A percentile compares a stretch with the other conserved stretches of the same genome.
Conservation (phyloP, 2,113 vertebrate genomes). For the Suncus etruscus region DNA sequence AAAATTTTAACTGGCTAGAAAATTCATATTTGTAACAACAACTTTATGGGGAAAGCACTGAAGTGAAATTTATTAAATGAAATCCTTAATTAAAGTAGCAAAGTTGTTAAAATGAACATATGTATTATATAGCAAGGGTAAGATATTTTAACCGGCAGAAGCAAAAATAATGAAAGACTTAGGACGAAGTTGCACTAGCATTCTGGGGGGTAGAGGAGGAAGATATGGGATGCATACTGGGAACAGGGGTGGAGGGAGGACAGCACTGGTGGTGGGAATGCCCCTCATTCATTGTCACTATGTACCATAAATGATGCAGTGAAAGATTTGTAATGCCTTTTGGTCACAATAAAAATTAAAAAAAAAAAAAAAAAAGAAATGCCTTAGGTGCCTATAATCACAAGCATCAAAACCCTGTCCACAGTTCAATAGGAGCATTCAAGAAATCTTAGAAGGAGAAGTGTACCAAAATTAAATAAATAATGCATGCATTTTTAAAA, state of each 20-base stretch:
- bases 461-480: background rate
- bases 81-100: slow-evolving; percentile 25
- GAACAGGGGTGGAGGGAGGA: no score
- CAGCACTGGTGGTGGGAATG: no score
- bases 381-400: background rate
- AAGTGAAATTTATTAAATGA: background rate
- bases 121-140: background rate
- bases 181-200: background rate
- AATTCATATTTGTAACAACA: slow-evolving; percentile 6
- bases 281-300: no score
- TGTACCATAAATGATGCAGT: no score
- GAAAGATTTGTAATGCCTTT: no score
- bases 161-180: background rate
- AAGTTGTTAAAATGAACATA: background rate
- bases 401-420: background rate
- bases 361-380: no score
- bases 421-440: background rate
- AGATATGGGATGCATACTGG: no score
- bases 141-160: background rate
- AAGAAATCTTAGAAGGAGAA: background rate
- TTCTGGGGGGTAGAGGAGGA: no score
- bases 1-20: slow-evolving; percentile 59
- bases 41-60: background rate
- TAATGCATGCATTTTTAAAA: background rate
- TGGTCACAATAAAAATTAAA: no score